phyloP scores from a whole-genome alignment of 1,140 invertebrate species.

The Rhyacophila brunnea region DNA sequence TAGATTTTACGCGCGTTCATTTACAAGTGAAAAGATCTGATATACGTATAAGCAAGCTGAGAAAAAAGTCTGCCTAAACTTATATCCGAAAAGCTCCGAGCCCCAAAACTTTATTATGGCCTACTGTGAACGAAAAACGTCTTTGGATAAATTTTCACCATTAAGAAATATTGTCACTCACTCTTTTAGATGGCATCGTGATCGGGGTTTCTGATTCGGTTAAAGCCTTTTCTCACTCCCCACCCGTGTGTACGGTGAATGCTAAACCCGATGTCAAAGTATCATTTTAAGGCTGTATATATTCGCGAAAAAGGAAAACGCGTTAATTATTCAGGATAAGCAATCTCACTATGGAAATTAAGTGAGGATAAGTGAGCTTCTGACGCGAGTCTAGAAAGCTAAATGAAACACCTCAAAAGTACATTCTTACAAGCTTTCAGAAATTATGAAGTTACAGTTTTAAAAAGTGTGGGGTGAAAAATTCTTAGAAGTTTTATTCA shows the following conservation, averaged over 20 bases:
- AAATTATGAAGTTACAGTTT: slow-evolving; percentile 28
- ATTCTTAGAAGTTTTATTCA: slow-evolving; percentile 1
- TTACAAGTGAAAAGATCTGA: neutral
- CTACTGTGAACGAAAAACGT: slow-evolving; percentile 1
- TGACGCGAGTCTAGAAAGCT: slow-evolving; percentile 9
- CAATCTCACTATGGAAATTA: slow-evolving; percentile 36
- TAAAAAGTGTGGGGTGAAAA: slow-evolving; percentile 1
- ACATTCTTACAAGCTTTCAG: neutral
- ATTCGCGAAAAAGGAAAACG: slow-evolving; percentile 23
- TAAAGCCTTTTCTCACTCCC: neutral
- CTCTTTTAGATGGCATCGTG: slow-evolving; percentile 15
- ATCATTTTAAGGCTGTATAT: slow-evolving; percentile 6
- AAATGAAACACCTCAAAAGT: slow-evolving; percentile 27
- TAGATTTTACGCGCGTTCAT: neutral
- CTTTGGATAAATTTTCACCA: slow-evolving; percentile 12
- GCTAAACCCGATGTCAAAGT: slow-evolving; percentile 15
- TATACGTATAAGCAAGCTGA: neutral
- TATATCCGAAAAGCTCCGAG: neutral
- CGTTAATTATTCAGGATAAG: slow-evolving; percentile 36
- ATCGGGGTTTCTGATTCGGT: slow-evolving; percentile 6
- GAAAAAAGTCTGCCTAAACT: slow-evolving; percentile 9
- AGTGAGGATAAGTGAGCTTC: slow-evolving; percentile 30
- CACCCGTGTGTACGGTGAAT: slow-evolving; percentile 4
- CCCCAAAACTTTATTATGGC: slow-evolving; percentile 11
- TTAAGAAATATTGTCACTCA: slow-evolving; percentile 22